Base-by-base conservation (phyloP, 2,888 invertebrate species). In the Microplitis manilae region DNA sequence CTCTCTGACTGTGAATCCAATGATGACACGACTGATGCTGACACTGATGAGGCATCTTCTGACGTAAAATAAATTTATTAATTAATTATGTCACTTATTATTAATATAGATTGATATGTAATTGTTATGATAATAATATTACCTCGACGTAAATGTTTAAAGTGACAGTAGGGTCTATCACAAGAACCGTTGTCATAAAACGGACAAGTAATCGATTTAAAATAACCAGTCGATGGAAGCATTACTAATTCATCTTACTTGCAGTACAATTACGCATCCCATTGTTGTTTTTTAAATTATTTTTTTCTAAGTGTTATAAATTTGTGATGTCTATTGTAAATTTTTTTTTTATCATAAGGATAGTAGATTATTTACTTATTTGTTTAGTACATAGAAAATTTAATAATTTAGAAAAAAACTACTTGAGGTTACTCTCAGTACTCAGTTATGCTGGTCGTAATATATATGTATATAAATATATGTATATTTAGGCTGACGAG, bases 91-190 rank as follows among this genome's bases (percentile, higher is more conserved):
- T 40, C 13, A 13, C 13, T 50, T 50, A 13, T 13, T 50, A 13
- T 50, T 50, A 13, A 13, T 50, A 4, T 50, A 13, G 50, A 13
- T 50, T 50, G 13, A 13, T 50, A 50, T 13, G 13, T n/a, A 15
- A 70, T 20, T 13, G 13, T n/a, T 9, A 13, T 5, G 7, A 65
- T 50, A 73, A 7, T 15, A 40, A 70, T 41, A n/a, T 84, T 86
- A 92, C 95, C 95, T 91, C 94, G 94, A 86, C 93, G 94, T 83
- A 93, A 92, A 90, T 98, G 98, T 87, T 95, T 94, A 90, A 96
- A 98, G 91, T 97, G 97, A 91, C 98, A 98, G 90, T 97, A 96
- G 30, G 97, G 97, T 85, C 98, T 92, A 83, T 95, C 95, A 91
- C 98, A 98, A 72, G 93, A 91, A 79, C 94, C 95, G 87, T 92